Percentiles rank a stretch among this genome's conserved stretches.
Evolutionary conservation across 1,140 invertebrate species (phyloP).

Genomic region (Drosophila littoralis): DNA sequence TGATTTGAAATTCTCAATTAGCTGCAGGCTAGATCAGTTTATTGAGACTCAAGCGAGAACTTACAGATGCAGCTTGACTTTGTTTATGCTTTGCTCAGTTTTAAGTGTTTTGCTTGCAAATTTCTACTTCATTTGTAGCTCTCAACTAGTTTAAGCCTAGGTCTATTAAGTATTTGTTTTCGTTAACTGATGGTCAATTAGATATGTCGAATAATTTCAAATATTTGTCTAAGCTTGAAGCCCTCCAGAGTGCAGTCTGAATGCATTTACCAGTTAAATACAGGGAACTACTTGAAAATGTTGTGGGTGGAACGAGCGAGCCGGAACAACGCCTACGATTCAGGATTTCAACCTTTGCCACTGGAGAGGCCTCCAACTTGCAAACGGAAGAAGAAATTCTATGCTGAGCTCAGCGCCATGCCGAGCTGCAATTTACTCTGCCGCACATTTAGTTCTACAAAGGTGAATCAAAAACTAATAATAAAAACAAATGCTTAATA

Average conservation of each 20-base stretch:
- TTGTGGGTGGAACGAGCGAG: slow-evolving; percentile 62
- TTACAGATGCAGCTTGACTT: neutral
- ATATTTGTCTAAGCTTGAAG: no score
- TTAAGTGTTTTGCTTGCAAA: neutral
- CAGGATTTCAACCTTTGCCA: slow-evolving; percentile 30
- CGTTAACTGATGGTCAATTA: neutral
- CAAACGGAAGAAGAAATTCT: slow-evolving; percentile 40
- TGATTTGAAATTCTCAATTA: no score
- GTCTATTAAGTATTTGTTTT: neutral
- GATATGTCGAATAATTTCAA: no score
- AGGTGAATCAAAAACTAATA: slow-evolving; percentile 9
- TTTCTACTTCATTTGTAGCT: neutral
- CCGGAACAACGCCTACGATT: slow-evolving; percentile 75
- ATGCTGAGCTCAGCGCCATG: slow-evolving; percentile 8
- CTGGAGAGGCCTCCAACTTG: slow-evolving; percentile 33
- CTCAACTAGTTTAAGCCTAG: no score
- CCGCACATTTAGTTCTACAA: slow-evolving; percentile 26
- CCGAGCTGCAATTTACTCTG: slow-evolving; percentile 8
- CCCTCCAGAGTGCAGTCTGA: neutral
- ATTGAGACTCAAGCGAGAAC: no score
- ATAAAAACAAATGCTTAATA: neutral
- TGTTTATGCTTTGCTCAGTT: neutral
- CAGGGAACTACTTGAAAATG: slow-evolving; percentile 17
- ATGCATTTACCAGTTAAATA: slow-evolving; percentile 29
- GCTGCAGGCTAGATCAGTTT: no score